Percentiles rank a stretch among this genome's conserved stretches.
phyloP scores from a whole-genome alignment of 2,797 vertebrate species.

The Lithobates pipiens region DNA sequence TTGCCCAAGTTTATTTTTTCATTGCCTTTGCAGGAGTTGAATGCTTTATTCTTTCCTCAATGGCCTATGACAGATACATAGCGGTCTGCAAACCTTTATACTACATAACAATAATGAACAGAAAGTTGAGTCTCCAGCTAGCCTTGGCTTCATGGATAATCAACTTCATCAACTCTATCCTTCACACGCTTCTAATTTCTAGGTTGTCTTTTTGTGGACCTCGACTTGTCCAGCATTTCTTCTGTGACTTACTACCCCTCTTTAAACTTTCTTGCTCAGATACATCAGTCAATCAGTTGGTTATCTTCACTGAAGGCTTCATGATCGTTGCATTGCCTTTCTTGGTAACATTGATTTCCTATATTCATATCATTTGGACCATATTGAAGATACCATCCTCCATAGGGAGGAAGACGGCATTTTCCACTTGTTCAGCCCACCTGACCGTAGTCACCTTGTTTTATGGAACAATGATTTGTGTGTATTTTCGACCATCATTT shows the following conservation, averaged over 20 bases:
- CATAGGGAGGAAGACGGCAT: neutral
- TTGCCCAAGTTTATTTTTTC: constrained; percentile 32
- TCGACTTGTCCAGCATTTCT: constrained; percentile 65
- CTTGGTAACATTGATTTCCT: constrained; percentile 20
- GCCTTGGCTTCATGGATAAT: constrained; percentile 60
- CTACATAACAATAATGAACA: constrained; percentile 61
- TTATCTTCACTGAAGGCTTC: constrained; percentile 21
- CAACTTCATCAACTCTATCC: constrained; percentile 58
- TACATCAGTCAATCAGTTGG: constrained; percentile 59
- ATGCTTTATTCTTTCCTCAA: constrained; percentile 65
- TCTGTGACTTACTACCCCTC: constrained; percentile 63
- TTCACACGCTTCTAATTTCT: constrained; percentile 54
- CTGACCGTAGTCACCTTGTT: constrained; percentile 10
- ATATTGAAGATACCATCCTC: neutral
- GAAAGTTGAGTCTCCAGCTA: constrained; percentile 58
- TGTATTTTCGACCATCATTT: constrained; percentile 9
- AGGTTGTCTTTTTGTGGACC: constrained; percentile 63
- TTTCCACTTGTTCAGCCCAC: constrained; percentile 34
- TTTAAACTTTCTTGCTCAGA: constrained; percentile 65
- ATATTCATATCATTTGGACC: constrained; percentile 23
- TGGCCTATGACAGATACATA: constrained; percentile 43
- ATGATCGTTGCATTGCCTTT: constrained; percentile 26
- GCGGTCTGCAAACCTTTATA: constrained; percentile 63
- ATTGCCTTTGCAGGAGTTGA: constrained; percentile 49
- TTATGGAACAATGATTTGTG: constrained; percentile 38